Conservation (phyloP, 2,797 vertebrate genomes). For the Trachurus trachurus region DNA sequence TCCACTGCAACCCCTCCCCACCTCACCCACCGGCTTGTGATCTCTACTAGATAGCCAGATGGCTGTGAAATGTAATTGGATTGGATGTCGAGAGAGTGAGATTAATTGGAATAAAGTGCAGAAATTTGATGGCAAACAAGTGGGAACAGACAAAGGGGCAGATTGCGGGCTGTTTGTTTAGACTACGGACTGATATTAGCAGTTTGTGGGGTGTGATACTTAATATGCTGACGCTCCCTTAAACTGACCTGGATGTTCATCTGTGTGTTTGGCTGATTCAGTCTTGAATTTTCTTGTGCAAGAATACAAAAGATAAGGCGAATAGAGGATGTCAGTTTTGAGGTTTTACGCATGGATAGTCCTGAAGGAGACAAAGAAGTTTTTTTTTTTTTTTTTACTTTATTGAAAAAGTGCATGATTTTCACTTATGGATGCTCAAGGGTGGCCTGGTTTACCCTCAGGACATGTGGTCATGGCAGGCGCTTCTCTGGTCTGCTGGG, state of each 20-base stretch:
- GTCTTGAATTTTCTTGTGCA: not conserved
- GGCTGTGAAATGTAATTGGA: constrained; percentile 84
- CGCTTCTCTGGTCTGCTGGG: constrained; percentile 65
- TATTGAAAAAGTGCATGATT: not conserved
- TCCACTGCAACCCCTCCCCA: constrained; percentile 12
- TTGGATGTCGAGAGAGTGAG: constrained; percentile 80
- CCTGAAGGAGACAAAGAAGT: not conserved
- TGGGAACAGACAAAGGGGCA: constrained; percentile 63
- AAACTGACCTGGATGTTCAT: constrained; percentile 5
- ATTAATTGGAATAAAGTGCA: constrained; percentile 82
- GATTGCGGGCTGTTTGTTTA: constrained; percentile 61
- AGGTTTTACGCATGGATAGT: not conserved
- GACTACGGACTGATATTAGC: constrained; percentile 36
- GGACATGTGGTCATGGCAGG: constrained; percentile 70
- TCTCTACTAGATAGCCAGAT: constrained; percentile 85
- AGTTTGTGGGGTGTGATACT: constrained; percentile 30
- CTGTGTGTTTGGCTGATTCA: not conserved
- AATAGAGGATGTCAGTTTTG: not conserved
- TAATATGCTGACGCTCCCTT: constrained; percentile 40
- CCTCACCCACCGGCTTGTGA: constrained; percentile 65
- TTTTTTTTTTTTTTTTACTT: no score
- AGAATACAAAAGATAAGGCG: not conserved
- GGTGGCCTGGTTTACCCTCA: constrained; percentile 71
- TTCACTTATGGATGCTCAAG: constrained; percentile 47
- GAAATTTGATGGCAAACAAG: constrained; percentile 85